Percentiles rank a stretch among this genome's conserved stretches.
Conservation (phyloP, 2,797 vertebrate species). For the Rhabdophis nuchalis region DNA sequence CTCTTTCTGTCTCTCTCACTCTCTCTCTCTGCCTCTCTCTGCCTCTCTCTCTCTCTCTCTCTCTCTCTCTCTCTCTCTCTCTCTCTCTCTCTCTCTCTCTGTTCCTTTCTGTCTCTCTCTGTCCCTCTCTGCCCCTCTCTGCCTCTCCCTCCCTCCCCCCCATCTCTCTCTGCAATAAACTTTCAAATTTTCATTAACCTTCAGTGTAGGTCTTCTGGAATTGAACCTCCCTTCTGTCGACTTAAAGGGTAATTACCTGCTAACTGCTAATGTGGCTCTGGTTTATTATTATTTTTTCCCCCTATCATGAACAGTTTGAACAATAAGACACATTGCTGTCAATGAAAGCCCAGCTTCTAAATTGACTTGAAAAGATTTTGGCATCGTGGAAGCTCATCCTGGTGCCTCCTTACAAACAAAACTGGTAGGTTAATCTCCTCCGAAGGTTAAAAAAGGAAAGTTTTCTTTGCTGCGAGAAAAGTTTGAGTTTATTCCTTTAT, state of each 20-base stretch:
- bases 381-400: not conserved
- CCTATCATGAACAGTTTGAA: constrained; percentile 6
- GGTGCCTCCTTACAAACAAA: not conserved
- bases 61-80: not conserved
- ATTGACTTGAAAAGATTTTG: not conserved
- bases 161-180: constrained; percentile 31
- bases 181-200: constrained; percentile 42
- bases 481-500: not conserved
- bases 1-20: no score
- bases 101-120: constrained; percentile 25
- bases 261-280: constrained; percentile 4
- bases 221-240: not conserved
- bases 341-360: not conserved
- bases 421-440: not conserved
- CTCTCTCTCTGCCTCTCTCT: no score
- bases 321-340: not conserved
- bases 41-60: no score
- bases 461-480: not conserved
- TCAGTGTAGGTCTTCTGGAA: constrained; percentile 41
- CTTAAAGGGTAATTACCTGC: constrained; percentile 4
- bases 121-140: constrained; percentile 28
- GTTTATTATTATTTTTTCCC: not conserved
- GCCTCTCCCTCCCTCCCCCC: no score
- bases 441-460: not conserved
- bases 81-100: constrained; percentile 24